Base-by-base conservation (phyloP, 2,113 vertebrate genomes). In the Actenoides hombroni region DNA sequence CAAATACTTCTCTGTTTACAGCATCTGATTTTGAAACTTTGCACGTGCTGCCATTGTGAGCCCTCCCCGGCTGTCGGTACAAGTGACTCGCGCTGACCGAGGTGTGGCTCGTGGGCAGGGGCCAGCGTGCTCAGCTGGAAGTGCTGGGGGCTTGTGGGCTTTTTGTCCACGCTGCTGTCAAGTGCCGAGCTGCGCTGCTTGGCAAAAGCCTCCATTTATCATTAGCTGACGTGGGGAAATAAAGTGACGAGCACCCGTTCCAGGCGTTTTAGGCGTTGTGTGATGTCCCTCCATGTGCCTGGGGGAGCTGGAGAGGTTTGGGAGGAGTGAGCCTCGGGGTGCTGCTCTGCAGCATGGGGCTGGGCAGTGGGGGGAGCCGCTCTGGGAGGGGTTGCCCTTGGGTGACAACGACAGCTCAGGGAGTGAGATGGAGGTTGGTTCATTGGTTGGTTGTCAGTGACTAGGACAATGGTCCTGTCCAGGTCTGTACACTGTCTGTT, bases 1-100 rank as follows among this genome's bases (percentile, higher is more conserved):
- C 93, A 88, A 89, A 92, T 73, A 53, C 59, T 74, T 86, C 83
- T 96, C 71, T 88, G 86, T 86, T 94, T 94, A 91, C 91, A 44
- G 89, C 78, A 40, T 90, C 91, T 0, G 25, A 71, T 85, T 70
- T 81, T 88, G 92, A 78, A 94, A 91, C 68, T n/a, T n/a, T 3
- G 75, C 95, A 77, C 76, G n/a, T 91, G 92, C 79, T 83, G 31
- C 86, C 7, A 39, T 42, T 12, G n/a, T 0, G 3, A 86, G 61
- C 46, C 64, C 44, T 71, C 40, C 74, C 49, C 9, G 16, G 68
- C 73, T 67, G 0, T 21, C 29, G 28, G 42, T 13, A 15, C 13
- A 28, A 11, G 4, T 2, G 13, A 35, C 37, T n/a, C 10, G 0
- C 5, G 1, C 25, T 33, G 11, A 2, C 42, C 1, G 0, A 40